Conservation (phyloP, 1,140 invertebrate species). For the Drosophila eugracilis region DNA sequence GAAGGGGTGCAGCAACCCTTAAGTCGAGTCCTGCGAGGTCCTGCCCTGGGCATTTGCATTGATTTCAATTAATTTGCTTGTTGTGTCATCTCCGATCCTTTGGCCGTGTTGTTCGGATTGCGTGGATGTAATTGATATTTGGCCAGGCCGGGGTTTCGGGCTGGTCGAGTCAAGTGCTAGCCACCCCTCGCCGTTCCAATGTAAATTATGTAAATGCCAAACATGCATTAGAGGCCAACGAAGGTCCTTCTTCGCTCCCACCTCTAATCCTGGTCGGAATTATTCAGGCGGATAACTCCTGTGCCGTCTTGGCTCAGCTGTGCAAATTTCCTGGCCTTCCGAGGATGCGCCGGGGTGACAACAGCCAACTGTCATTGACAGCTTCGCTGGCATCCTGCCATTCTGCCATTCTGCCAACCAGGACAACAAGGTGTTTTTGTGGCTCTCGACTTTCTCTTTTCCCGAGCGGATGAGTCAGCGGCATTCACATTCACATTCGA, state of each 20-base stretch:
- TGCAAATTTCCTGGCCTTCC: slow-evolving; percentile 60
- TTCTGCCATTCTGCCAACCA: too few species aligned
- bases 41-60: slow-evolving; percentile 69
- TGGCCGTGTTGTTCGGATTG: slow-evolving; percentile 57
- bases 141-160: slow-evolving; percentile 41
- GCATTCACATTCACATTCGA: slow-evolving; percentile 34
- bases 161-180: slow-evolving; percentile 65
- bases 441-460: slow-evolving; percentile 23
- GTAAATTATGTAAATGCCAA: slow-evolving; percentile 77
- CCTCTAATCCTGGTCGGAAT: slow-evolving; percentile 48
- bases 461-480: slow-evolving; percentile 30
- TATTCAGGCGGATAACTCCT: slow-evolving; percentile 61
- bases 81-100: slow-evolving; percentile 53
- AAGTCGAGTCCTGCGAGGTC: slow-evolving; percentile 32
- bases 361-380: slow-evolving; percentile 70
- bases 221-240: slow-evolving; percentile 68
- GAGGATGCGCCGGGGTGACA: slow-evolving; percentile 59
- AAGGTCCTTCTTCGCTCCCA: slow-evolving; percentile 29
- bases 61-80: slow-evolving; percentile 83
- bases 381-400: slow-evolving; percentile 21
- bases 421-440: slow-evolving; percentile 62
- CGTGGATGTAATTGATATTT: slow-evolving; percentile 83
- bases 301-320: slow-evolving; percentile 59
- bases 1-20: slow-evolving; percentile 66
- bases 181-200: slow-evolving; percentile 16